phyloP scores from a whole-genome alignment of 2,113 vertebrate species.

The Bagarius yarrelli region DNA sequence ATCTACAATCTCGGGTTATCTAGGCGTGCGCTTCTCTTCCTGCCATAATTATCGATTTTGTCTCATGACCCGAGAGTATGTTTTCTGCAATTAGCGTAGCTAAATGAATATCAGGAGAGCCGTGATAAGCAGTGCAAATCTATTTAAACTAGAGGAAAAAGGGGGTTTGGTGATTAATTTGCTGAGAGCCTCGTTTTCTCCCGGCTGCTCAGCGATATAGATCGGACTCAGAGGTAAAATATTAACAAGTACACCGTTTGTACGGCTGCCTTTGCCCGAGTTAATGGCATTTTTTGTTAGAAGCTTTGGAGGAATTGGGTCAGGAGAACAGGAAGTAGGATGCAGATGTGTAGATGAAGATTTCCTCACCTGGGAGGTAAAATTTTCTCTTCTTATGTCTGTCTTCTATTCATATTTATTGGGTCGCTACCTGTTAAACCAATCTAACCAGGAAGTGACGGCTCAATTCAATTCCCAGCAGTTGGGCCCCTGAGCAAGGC shows the following conservation, averaged over 20 bases:
- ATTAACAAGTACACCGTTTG: conserved; percentile 27
- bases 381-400: too few relatives aligned
- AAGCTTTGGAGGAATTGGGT: background rate
- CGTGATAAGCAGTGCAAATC: conserved; percentile 46
- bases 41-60: conserved; percentile 62
- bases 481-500: too few relatives aligned
- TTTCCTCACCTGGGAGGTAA: background rate
- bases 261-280: background rate
- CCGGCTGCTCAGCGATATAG: conserved; percentile 24
- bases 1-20: conserved; percentile 34
- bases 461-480: too few relatives aligned
- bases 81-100: conserved; percentile 47
- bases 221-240: conserved; percentile 37
- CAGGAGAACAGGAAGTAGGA: background rate
- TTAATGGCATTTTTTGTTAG: background rate
- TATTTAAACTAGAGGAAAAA: conserved; percentile 11
- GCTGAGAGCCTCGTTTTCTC: conserved; percentile 26
- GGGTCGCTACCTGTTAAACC: too few relatives aligned
- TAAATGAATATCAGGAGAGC: conserved; percentile 47
- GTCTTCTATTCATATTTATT: too few relatives aligned
- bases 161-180: conserved; percentile 49
- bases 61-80: conserved; percentile 53
- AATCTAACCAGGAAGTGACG: too few relatives aligned
- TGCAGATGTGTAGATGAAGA: background rate
- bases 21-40: conserved; percentile 28